A percentile compares a stretch with the other conserved stretches of the same genome.
phyloP scores from a whole-genome alignment of 2,113 vertebrate genomes.

The Chiloscyllium plagiosum region DNA sequence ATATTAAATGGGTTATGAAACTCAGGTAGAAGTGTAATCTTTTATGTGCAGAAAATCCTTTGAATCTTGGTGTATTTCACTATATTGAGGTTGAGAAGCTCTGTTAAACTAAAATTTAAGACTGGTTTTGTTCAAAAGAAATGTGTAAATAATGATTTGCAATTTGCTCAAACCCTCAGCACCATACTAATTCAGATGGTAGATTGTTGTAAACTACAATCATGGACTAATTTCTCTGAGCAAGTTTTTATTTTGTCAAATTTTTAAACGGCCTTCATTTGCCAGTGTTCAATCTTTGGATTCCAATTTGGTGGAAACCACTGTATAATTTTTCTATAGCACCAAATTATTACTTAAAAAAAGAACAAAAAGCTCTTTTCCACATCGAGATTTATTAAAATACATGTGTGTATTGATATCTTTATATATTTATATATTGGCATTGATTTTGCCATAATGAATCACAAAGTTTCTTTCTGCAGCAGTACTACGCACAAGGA shows the following conservation, averaged over 20 bases:
- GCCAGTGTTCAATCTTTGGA: background rate
- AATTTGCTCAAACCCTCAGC: background rate
- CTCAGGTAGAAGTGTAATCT: background rate
- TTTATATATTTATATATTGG: conserved; percentile 27
- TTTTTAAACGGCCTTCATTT: background rate
- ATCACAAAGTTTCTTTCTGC: conserved; percentile 37
- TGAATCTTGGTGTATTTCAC: background rate
- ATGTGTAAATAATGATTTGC: background rate
- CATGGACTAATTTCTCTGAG: background rate
- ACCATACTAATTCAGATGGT: background rate
- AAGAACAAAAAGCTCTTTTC: background rate
- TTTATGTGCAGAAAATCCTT: background rate
- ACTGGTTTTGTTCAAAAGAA: background rate
- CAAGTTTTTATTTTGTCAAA: background rate
- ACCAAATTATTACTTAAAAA: background rate
- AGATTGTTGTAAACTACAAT: background rate
- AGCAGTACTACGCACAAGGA: conserved; percentile 37
- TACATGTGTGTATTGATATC: conserved; percentile 14
- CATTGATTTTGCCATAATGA: conserved; percentile 33
- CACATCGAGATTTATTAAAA: background rate
- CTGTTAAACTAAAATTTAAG: background rate
- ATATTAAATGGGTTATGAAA: background rate
- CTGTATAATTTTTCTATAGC: background rate
- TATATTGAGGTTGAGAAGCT: background rate
- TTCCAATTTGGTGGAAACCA: background rate